A percentile compares a stretch with the other conserved stretches of the same genome.
Evolutionary conservation across 2,797 vertebrate genomes (phyloP).

Genomic region (Dipus sagitta): DNA sequence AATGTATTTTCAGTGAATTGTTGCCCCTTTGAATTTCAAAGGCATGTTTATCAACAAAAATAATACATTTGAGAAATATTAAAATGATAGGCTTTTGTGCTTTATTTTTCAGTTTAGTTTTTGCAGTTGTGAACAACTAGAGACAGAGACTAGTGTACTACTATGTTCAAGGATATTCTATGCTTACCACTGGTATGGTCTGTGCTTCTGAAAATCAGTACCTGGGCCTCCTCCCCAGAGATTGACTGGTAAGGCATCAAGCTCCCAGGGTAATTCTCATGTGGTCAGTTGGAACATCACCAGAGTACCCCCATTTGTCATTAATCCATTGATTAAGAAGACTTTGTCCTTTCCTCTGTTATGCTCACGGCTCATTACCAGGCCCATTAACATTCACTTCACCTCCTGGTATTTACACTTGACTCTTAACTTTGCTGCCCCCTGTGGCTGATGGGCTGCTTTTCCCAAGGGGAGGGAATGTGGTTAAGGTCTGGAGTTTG

Average conservation of each 20-base stretch:
- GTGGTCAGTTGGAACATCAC: slow-evolving; percentile 14
- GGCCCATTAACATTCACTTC: slow-evolving; percentile 60
- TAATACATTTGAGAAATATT: slow-evolving; percentile 49
- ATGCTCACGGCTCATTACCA: slow-evolving; percentile 64
- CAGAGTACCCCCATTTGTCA: too few relatives aligned
- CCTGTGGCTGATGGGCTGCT: slow-evolving; percentile 57
- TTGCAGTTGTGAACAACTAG: background rate
- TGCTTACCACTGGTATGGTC: background rate
- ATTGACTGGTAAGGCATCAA: slow-evolving; percentile 61
- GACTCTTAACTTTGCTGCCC: slow-evolving; percentile 77
- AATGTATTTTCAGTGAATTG: slow-evolving; percentile 42
- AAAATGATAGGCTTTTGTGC: too few relatives aligned
- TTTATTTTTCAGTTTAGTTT: too few relatives aligned
- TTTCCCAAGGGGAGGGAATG: slow-evolving; percentile 1
- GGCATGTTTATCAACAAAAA: slow-evolving; percentile 57
- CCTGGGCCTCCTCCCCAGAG: background rate
- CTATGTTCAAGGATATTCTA: background rate
- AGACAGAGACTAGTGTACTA: slow-evolving; percentile 3
- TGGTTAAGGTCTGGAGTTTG: slow-evolving; percentile 42
- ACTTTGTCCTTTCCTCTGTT: slow-evolving; percentile 62
- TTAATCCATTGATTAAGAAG: slow-evolving; percentile 74
- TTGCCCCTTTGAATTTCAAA: slow-evolving; percentile 51
- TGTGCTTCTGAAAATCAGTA: background rate
- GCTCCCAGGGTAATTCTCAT: slow-evolving; percentile 8
- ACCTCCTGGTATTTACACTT: slow-evolving; percentile 64